Evolutionary conservation across 2,113 vertebrate species (phyloP).

Genomic region (Chaetops frenatus): DNA sequence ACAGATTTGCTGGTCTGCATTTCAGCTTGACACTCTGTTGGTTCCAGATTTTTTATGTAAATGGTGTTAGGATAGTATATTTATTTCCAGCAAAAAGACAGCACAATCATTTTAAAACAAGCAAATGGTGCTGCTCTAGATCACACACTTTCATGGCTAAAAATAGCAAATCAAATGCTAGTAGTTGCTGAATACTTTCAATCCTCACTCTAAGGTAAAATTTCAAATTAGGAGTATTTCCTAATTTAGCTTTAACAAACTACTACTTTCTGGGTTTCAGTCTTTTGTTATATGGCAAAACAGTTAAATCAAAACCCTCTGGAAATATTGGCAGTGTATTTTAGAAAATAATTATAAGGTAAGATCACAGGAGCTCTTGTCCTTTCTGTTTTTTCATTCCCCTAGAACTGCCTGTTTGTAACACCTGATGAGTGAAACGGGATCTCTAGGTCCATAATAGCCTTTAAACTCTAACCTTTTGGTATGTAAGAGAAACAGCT

Average conservation of each 20-base stretch:
- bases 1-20: conserved; percentile 34
- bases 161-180: conserved; percentile 33
- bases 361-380: background rate
- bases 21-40: conserved; percentile 28
- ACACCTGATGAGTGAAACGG: background rate
- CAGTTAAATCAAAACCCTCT: background rate
- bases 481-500: background rate
- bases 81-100: conserved; percentile 51
- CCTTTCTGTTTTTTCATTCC: background rate
- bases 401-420: background rate
- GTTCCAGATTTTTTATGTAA: conserved; percentile 53
- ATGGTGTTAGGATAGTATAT: conserved; percentile 36
- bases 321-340: background rate
- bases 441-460: background rate
- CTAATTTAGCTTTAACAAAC: background rate
- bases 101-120: background rate
- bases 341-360: background rate
- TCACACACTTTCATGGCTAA: background rate
- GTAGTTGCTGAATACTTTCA: background rate
- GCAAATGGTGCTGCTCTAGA: conserved; percentile 15
- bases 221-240: background rate
- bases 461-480: background rate
- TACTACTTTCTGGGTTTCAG: background rate
- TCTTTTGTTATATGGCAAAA: background rate
- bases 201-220: background rate